Evolutionary conservation across 2,113 vertebrate genomes (phyloP), one percentile per base, ranked within the genome.

Genomic region (Genyomyrus donnyi): DNA sequence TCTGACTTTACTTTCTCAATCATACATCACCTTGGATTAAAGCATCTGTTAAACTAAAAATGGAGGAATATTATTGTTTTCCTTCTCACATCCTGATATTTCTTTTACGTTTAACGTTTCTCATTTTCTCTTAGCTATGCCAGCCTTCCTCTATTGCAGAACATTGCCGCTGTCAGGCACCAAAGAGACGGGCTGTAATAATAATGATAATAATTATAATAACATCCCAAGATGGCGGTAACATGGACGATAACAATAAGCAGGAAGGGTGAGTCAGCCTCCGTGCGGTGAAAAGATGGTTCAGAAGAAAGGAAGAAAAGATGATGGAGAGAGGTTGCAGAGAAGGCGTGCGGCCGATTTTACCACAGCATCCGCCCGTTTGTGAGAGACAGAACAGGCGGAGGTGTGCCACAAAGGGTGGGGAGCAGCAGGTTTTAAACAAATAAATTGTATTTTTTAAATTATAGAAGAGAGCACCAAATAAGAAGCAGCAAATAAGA

Each of bases 31-130:
- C 27, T 70, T 31, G 62, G 62, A 31, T 31, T 3, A 4, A 31
- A 70, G 62, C 62, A 4, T 27, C 2, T 31, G 88, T 27, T 92
- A 91, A 90, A 91, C 89, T 91, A 91, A 89, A 93, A 91, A 90
- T 90, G 90, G 42, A 19, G 92, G 89, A n/a, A 48, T 39, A 85
- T 21, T 88, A 91, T 77, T 66, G 89, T 93, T 91, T 91, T 90
- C 91, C 89, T 86, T 90, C 90, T 92, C 92, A 49, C 39, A 45
- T 5, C 3, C 6, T 46, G 42, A 39, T 35, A 53, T 70, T 89
- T 46, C 7, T 70, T 8, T 27, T n/a, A 15, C 88, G 46, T 88
- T 45, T 42, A 66, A 27, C 1, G 1, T 45, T 45, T 7, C 42
- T 49, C 24, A 3, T 66, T 89, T 48, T 27, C 17, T 48, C 24